A percentile compares a stretch with the other conserved stretches of the same genome.
Evolutionary conservation across 2,113 vertebrate genomes (phyloP).

Genomic region (Patagioenas fasciata): DNA sequence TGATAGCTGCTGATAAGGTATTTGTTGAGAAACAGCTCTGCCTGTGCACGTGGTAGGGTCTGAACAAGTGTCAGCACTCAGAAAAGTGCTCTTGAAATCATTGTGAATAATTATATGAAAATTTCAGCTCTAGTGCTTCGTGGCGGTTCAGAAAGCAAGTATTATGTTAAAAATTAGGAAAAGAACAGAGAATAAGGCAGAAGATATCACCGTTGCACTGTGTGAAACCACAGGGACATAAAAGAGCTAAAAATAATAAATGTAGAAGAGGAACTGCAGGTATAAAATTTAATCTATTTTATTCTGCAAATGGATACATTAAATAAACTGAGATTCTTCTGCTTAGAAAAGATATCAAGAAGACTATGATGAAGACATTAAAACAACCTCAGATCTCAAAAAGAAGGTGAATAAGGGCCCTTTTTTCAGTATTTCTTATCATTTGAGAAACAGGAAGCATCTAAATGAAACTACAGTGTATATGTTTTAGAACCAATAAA

Average conservation of each 20-base stretch:
- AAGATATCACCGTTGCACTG: not conserved
- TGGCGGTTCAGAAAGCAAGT: not conserved
- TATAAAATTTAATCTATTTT: not conserved
- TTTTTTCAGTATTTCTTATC: not conserved
- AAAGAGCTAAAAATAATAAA: slow-evolving; percentile 2
- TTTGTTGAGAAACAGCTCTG: not conserved
- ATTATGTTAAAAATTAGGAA: not conserved
- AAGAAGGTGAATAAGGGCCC: not conserved
- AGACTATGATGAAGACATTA: not conserved
- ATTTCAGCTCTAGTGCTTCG: not conserved
- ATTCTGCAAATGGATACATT: not conserved
- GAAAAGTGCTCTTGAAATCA: not conserved
- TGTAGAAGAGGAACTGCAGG: not conserved
- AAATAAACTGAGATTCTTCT: not conserved
- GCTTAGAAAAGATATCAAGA: not conserved
- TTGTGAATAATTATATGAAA: not conserved
- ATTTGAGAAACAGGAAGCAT: not conserved
- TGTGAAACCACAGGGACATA: not conserved
- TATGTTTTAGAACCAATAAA: not conserved
- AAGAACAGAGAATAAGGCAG: not conserved
- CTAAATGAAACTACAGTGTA: not conserved
- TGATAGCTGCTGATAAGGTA: not conserved
- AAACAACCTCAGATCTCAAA: not conserved
- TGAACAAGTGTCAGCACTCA: not conserved
- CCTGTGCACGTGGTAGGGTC: not conserved